Evolutionary conservation across 37 sponge, comb jelly and placozoan genomes (phyloP).

Genomic region (Crambe crambe): DNA sequence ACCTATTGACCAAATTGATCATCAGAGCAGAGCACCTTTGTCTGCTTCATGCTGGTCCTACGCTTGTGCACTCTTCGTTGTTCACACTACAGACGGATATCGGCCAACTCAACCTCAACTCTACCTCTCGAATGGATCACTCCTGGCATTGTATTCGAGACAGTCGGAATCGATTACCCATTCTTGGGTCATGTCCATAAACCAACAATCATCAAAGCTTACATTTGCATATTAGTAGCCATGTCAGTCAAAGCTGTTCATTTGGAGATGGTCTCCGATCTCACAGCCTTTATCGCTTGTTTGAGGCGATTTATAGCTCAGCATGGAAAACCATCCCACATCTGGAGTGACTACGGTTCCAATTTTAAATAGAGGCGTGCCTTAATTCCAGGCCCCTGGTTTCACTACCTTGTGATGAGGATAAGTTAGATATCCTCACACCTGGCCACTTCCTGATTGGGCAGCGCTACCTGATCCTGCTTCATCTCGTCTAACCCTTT

Average conservation of each 20-base stretch:
- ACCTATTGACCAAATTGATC: slow-evolving; percentile 25
- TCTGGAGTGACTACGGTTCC: slow-evolving; percentile 52
- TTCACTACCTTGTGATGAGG: slow-evolving; percentile 20
- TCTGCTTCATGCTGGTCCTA: slow-evolving; percentile 37
- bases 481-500: not conserved
- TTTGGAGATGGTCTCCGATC: slow-evolving; percentile 31
- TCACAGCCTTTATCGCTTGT: slow-evolving; percentile 33
- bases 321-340: slow-evolving; percentile 27
- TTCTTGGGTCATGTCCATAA: slow-evolving; percentile 34
- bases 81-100: slow-evolving; percentile 12
- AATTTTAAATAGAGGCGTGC: slow-evolving; percentile 51
- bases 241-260: slow-evolving; percentile 46
- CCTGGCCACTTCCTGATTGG: slow-evolving; percentile 52
- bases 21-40: slow-evolving; percentile 18
- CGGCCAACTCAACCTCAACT: slow-evolving; percentile 31
- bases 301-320: slow-evolving; percentile 34
- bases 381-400: slow-evolving; percentile 45
- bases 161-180: slow-evolving; percentile 53
- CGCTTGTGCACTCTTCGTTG: slow-evolving; percentile 9
- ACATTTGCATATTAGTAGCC: slow-evolving; percentile 44
- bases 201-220: slow-evolving; percentile 32
- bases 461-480: slow-evolving; percentile 22
- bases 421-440: slow-evolving; percentile 29
- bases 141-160: slow-evolving; percentile 25
- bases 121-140: slow-evolving; percentile 37